Conservation (phyloP, 2,797 vertebrate genomes). For the Diplodus sargus region DNA sequence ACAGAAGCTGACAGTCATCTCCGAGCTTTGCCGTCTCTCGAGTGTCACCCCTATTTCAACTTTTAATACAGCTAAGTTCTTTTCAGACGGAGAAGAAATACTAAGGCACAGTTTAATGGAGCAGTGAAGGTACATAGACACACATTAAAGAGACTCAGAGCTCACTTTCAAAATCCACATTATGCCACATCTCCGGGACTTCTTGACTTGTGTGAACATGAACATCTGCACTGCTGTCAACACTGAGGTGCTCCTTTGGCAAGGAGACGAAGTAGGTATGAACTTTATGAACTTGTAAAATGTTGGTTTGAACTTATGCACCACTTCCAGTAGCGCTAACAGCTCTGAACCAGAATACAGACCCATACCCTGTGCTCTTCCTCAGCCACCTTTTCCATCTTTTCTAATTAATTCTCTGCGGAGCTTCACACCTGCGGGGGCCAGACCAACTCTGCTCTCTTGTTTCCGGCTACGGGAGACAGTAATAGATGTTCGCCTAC, state of each 20-base stretch:
- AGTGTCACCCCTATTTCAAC: not conserved
- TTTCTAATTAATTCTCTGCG: conserved; percentile 78
- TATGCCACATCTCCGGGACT: conserved; percentile 41
- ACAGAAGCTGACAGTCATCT: not conserved
- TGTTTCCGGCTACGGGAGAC: conserved; percentile 64
- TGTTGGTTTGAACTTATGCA: conserved; percentile 74
- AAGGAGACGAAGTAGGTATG: conserved; percentile 32
- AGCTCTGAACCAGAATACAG: conserved; percentile 53
- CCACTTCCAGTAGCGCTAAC: conserved; percentile 54
- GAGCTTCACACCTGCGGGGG: conserved; percentile 66
- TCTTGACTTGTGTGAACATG: conserved; percentile 56
- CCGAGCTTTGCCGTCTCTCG: not conserved
- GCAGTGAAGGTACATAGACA: not conserved
- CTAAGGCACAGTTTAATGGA: not conserved
- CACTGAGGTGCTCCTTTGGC: conserved; percentile 29
- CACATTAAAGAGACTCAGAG: conserved; percentile 25
- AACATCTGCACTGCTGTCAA: conserved; percentile 65
- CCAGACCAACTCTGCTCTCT: conserved; percentile 53
- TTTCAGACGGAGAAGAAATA: not conserved
- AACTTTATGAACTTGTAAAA: conserved; percentile 76
- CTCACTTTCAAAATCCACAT: conserved; percentile 47
- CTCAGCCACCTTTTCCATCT: conserved; percentile 71
- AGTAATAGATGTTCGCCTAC: conserved; percentile 71
- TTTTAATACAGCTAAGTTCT: not conserved
- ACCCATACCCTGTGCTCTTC: conserved; percentile 39